Percentiles rank a stretch among this genome's conserved stretches.
Evolutionary conservation across 2,113 vertebrate species (phyloP).

Genomic region (Saimiri boliviensis): DNA sequence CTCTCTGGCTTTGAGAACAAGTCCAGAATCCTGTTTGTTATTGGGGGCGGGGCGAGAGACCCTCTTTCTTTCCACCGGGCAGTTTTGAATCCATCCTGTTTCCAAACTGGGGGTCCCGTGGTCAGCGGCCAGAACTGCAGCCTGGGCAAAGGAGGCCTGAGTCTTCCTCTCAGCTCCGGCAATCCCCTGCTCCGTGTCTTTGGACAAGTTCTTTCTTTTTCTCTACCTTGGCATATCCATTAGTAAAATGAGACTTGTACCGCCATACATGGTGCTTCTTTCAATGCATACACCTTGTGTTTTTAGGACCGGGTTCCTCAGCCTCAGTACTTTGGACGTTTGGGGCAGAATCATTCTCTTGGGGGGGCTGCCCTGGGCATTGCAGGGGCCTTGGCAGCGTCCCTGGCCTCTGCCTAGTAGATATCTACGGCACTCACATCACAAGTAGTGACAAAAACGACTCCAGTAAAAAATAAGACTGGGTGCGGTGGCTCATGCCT

Average conservation of each 20-base stretch:
- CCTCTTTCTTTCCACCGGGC: not conserved
- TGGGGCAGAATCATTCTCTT: not conserved
- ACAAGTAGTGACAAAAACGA: not conserved
- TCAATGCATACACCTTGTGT: not conserved
- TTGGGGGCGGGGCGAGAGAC: not conserved
- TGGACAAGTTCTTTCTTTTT: not conserved
- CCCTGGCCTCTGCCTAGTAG: not conserved
- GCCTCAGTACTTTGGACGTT: accelerated
- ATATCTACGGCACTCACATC: too few relatives aligned
- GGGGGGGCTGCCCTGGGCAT: accelerated
- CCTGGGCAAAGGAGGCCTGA: not conserved
- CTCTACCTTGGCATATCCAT: not conserved
- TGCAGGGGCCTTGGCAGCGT: accelerated
- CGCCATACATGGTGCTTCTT: not conserved
- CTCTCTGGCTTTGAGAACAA: not conserved
- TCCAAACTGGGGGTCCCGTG: accelerated
- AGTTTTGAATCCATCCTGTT: not conserved
- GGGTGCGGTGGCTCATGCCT: too few relatives aligned
- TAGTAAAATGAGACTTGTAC: not conserved
- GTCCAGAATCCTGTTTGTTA: not conserved
- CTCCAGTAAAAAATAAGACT: not conserved
- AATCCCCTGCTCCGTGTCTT: not conserved
- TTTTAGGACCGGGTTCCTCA: not conserved
- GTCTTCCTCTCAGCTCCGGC: too few relatives aligned
- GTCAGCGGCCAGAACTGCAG: accelerated